These are phyloP conservation scores for Callochromis pleurospilus DNA, from an alignment of 2,113 vertebrate genomes.

Conservation along the genomic window DNA sequence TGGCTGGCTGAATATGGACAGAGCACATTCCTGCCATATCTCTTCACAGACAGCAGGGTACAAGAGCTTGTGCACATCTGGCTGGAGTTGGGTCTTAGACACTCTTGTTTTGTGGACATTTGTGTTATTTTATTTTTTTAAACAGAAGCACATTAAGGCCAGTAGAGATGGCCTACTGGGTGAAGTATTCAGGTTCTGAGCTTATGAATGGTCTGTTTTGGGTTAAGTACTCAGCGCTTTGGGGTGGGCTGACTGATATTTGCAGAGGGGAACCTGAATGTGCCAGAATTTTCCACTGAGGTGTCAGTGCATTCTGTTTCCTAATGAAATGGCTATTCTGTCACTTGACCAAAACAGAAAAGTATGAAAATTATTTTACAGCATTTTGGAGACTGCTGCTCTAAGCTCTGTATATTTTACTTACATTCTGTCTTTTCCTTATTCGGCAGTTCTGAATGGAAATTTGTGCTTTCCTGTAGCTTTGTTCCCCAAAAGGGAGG, in stretches of 20 bases:
- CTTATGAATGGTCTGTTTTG: background rate
- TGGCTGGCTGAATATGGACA: slow-evolving; percentile 30
- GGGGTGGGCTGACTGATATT: background rate
- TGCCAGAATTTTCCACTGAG: background rate
- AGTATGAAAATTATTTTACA: background rate
- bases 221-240: background rate
- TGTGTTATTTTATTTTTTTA: background rate
- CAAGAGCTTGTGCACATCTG: background rate
- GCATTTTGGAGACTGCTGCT: background rate
- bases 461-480: background rate
- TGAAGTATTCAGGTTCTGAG: background rate
- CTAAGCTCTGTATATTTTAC: background rate
- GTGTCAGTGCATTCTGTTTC: background rate
- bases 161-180: background rate
- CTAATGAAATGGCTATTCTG: background rate
- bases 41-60: background rate
- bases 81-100: background rate
- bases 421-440: background rate
- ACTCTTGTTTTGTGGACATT: background rate
- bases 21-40: slow-evolving; percentile 45
- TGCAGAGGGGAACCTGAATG: background rate
- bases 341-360: background rate
- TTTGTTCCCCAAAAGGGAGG: background rate
- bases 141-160: background rate
- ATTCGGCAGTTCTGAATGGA: background rate